A percentile compares a stretch with the other conserved stretches of the same genome.
phyloP scores from a whole-genome alignment of 2,113 vertebrate species.

The Albula glossodonta region DNA sequence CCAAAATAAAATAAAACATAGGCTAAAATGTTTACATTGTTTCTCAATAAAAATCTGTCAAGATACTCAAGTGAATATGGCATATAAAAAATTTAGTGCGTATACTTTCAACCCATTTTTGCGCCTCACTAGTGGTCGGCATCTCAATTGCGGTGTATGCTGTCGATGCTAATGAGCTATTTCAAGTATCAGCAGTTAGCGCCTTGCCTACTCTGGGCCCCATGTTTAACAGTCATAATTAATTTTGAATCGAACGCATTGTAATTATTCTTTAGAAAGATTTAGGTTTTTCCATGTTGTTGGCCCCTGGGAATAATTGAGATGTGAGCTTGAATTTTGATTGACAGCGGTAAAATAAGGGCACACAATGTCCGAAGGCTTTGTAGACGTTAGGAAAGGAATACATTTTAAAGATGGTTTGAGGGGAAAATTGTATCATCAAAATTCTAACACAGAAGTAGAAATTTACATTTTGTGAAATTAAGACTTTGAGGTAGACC shows the following conservation, averaged over 20 bases:
- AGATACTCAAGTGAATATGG: too few species aligned
- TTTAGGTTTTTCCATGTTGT: not conserved
- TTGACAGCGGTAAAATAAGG: not conserved
- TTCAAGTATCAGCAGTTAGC: too few species aligned
- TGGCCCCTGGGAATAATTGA: not conserved
- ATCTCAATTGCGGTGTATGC: not conserved
- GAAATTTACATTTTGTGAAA: not conserved
- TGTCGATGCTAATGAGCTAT: too few species aligned
- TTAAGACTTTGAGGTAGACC: not conserved
- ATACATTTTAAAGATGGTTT: not conserved
- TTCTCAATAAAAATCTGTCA: too few species aligned
- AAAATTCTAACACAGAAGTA: not conserved
- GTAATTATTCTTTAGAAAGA: constrained; percentile 9
- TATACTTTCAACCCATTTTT: not conserved
- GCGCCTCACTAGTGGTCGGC: not conserved
- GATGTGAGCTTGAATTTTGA: not conserved
- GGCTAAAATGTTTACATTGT: too few species aligned
- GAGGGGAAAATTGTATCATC: not conserved
- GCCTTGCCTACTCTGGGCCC: not conserved
- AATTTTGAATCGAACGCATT: not conserved
- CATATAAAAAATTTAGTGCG: too few species aligned
- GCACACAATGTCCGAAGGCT: not conserved
- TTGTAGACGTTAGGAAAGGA: not conserved
- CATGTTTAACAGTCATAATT: not conserved
- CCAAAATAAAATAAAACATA: too few species aligned